Evolutionary conservation across 2,113 vertebrate species (phyloP).

Genomic region (Rhadina sibilatrix): DNA sequence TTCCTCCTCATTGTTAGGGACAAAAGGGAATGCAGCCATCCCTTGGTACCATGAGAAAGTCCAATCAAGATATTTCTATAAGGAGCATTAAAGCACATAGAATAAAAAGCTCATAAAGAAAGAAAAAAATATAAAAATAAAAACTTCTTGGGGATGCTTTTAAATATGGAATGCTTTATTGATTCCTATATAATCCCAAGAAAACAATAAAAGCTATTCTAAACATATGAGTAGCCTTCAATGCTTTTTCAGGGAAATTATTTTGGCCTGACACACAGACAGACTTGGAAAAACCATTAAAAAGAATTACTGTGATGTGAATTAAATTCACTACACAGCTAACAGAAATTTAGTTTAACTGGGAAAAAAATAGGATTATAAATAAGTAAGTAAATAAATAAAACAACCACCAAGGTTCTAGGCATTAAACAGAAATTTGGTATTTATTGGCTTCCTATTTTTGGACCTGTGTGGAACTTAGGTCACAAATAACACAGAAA

Average conservation of each 20-base stretch:
- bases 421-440: background rate
- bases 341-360: background rate
- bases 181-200: background rate
- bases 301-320: background rate
- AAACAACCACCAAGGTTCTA: background rate
- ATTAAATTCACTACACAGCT: background rate
- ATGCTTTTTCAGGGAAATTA: background rate
- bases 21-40: conserved; percentile 81
- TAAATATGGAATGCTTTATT: background rate
- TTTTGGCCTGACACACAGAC: background rate
- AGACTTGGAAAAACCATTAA: background rate
- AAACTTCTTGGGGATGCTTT: background rate
- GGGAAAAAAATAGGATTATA: background rate
- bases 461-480: background rate
- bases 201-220: background rate
- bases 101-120: background rate
- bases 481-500: background rate
- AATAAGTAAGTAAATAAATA: background rate
- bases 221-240: background rate
- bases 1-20: conserved; percentile 80
- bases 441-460: background rate
- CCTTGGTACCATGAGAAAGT: conserved; percentile 91
- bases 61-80: conserved; percentile 86
- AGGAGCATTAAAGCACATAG: background rate
- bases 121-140: background rate